These are phyloP conservation scores for Tetramorium simillimum DNA, from an alignment of 1,140 invertebrate species.

Conservation along the genomic window DNA sequence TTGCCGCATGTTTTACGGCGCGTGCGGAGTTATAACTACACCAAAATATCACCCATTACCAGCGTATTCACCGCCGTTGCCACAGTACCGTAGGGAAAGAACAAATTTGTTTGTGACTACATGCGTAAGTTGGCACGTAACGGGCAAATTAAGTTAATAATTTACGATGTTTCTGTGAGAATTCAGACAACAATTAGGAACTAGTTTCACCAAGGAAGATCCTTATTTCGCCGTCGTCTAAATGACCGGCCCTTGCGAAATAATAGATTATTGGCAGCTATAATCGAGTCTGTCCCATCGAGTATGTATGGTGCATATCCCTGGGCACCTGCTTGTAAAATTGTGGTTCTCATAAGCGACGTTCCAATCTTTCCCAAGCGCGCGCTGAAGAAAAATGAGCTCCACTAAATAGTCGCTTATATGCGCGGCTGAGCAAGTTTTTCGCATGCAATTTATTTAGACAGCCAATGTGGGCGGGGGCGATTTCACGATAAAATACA, in stretches of 20 bases:
- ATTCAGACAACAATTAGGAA: constrained; percentile 21
- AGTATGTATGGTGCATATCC: not conserved
- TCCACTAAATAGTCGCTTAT: constrained; percentile 18
- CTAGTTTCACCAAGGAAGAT: not conserved
- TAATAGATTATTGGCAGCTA: not conserved
- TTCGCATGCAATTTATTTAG: constrained; percentile 1
- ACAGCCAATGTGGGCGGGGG: not conserved
- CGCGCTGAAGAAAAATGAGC: not conserved
- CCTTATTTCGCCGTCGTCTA: not conserved
- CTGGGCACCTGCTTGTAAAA: not conserved
- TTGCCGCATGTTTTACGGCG: constrained; percentile 7
- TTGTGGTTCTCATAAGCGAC: not conserved
- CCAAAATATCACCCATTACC: constrained; percentile 29
- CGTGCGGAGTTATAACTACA: constrained; percentile 24
- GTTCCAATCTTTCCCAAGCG: constrained; percentile 6
- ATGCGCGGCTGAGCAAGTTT: constrained; percentile 11
- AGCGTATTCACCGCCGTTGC: not conserved
- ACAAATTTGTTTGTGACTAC: constrained; percentile 18
- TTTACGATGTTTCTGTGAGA: not conserved
- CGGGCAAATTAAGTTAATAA: constrained; percentile 25
- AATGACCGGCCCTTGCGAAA: not conserved
- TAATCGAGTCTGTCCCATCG: not conserved
- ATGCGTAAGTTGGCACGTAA: constrained; percentile 7
- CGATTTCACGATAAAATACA: constrained; percentile 32
- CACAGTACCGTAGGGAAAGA: not conserved